Percentiles rank a stretch among this genome's conserved stretches.
Evolutionary conservation across 2,113 vertebrate species (phyloP).

Genomic region (Mesoclemmys tuberculata): DNA sequence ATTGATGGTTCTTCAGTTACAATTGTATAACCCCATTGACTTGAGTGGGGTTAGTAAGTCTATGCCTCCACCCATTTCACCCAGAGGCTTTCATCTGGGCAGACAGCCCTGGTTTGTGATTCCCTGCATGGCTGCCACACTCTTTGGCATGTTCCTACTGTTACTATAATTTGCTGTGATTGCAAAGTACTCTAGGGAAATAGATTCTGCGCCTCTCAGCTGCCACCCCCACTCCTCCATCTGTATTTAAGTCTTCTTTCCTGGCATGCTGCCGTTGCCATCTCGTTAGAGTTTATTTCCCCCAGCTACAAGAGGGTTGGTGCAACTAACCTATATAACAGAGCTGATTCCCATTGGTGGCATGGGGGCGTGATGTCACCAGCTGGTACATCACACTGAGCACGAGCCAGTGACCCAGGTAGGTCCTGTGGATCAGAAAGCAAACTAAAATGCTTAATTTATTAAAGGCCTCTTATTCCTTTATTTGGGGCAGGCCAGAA

Average conservation of each 20-base stretch:
- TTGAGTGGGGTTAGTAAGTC: background rate
- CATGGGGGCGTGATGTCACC: background rate
- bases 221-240: background rate
- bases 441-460: background rate
- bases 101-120: background rate
- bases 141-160: background rate
- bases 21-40: background rate
- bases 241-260: background rate
- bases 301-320: background rate
- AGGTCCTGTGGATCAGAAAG: background rate
- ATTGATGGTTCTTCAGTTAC: background rate
- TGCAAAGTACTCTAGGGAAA: background rate
- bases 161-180: background rate
- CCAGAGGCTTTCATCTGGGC: background rate
- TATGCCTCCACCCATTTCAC: background rate
- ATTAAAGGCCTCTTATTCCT: background rate
- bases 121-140: background rate
- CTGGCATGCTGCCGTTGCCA: too few relatives aligned
- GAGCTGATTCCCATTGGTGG: background rate
- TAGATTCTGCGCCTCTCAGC: background rate
- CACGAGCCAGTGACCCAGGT: background rate
- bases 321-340: background rate
- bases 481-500: background rate
- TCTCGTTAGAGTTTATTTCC: background rate
- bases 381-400: background rate